phyloP scores from a whole-genome alignment of 2,797 vertebrate species.

The Hyperoplus immaculatus region DNA sequence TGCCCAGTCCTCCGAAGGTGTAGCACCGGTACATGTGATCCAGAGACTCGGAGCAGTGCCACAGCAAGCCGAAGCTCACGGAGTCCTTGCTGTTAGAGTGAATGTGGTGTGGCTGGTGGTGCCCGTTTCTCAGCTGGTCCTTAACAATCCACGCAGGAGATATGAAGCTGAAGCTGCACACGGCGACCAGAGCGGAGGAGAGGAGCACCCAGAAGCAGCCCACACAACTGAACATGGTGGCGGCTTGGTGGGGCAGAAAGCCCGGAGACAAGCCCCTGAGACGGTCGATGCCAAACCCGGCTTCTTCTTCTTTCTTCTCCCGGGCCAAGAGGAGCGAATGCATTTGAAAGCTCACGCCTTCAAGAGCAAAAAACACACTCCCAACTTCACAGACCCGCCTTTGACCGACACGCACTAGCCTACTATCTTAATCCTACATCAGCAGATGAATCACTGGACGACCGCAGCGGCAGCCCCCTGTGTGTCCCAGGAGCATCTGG shows the following conservation, averaged over 20 bases:
- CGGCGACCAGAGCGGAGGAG: conserved; percentile 89
- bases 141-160: conserved; percentile 92
- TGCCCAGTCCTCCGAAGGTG: conserved; percentile 89
- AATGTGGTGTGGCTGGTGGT: conserved; percentile 27
- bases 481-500: conserved; percentile 61
- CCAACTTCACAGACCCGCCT: conserved; percentile 62
- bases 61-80: conserved; percentile 91
- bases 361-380: conserved; percentile 50
- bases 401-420: conserved; percentile 18
- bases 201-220: conserved; percentile 94
- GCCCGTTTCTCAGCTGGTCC: conserved; percentile 79
- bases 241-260: conserved; percentile 79
- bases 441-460: conserved; percentile 39
- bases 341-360: conserved; percentile 85
- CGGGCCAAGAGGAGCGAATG: conserved; percentile 85
- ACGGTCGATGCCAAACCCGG: conserved; percentile 80
- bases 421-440: conserved; percentile 37
- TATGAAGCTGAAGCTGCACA: conserved; percentile 92
- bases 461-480: conserved; percentile 32
- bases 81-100: conserved; percentile 78
- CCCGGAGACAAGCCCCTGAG: conserved; percentile 77
- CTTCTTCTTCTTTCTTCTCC: conserved; percentile 86
- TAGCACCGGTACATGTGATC: conserved; percentile 89
- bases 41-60: conserved; percentile 91
- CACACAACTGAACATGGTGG: conserved; percentile 92